Base-by-base conservation (phyloP, 2,797 vertebrate species). In the Pseudopleuronectes americanus region DNA sequence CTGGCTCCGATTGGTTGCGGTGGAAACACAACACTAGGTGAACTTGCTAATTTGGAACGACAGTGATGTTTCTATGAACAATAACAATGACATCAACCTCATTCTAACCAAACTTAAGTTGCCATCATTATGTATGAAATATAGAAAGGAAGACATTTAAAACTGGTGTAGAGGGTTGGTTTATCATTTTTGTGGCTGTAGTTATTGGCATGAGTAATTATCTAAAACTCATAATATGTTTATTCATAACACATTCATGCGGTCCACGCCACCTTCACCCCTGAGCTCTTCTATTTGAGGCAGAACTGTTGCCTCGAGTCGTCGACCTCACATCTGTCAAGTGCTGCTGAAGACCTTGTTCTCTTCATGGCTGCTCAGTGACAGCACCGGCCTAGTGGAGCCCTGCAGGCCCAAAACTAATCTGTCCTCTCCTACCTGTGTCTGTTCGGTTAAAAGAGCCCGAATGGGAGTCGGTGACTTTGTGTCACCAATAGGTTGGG, bases 251-350 rank as follows among this genome's bases (percentile, higher is more conserved):
- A 33, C 9, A 38, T 38, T 13, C 10, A 38, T 13, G 36, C 3
- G 0, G 26, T 21, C 41, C 17, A 13, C 52, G 64, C 26, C 53
- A 74, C 72, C 77, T 70, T 75, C 77, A 69, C 71, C 57, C 53
- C 56, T 10, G 9, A 71, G 45, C 52, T 71, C 77, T 77, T 75
- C 71, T 54, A 64, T 73, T 64, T 70, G 52, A 68, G 47, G 56
- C 64, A 55, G 48, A 64, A 47, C 56, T 26, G 28, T 38, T 24
- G 60, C 77, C 73, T 31, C 14, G n/a, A 71, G 69, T 33, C 2
- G 10, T 43, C 55, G 65, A 59, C 52, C 53, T 53, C 61, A 31
- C 66, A 66, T 51, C 60, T 69, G 74, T 66, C 21, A 8, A 57
- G 58, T 45, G 54, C 33, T 47, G 21, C 60, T 74, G 22, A 69